Evolutionary conservation across 2,113 vertebrate genomes (phyloP), one percentile per base, ranked within the genome.

Genomic region (Monarcha castaneiventris): DNA sequence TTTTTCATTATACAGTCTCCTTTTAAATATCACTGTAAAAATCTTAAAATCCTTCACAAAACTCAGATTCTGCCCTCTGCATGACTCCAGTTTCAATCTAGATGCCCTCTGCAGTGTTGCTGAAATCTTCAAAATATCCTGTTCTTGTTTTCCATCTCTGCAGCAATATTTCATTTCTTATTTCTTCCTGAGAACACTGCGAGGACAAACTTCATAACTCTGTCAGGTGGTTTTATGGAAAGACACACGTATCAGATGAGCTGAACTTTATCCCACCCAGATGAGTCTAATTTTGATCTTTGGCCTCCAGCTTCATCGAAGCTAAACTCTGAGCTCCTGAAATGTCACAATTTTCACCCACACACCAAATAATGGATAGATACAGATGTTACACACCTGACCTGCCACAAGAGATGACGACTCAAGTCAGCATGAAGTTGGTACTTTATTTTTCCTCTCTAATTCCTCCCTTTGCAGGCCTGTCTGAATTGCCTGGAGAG

Each of bases 261-360:
- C 52, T 86, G 68, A 90, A 63, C 44, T 49, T 93, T 72, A 88
- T 78, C 69, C 72, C 73, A 67, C 56, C 44, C 52, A 69, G 63
- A 88, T 61, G 68, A 88, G 48, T 73, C 43, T 85, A 63, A 75
- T 83, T 93, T 90, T 95, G 82, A 80, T 94, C 82, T 93, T 48
- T 86, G 64, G 86, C 68, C 39, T 94, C 48, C 69, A 92, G 52
- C 44, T 89, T 88, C 82, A 81, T 75, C 17, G 10, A 56, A 88
- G 73, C 39, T 89, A 84, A 89, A 88, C 64, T 79, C 63, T 71
- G 79, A 86, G 67, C 49, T 92, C 64, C 90, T 90, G 72, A 94
- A 95, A 91, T 90, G 83, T 93, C 90, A 88, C 67, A 46, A 56
- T 37, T 94, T 54, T 81, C 52, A 86, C 79, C 67, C 86, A 93